Base-by-base conservation (phyloP, 2,113 vertebrate genomes). In the Tragelaphus buxtoni region DNA sequence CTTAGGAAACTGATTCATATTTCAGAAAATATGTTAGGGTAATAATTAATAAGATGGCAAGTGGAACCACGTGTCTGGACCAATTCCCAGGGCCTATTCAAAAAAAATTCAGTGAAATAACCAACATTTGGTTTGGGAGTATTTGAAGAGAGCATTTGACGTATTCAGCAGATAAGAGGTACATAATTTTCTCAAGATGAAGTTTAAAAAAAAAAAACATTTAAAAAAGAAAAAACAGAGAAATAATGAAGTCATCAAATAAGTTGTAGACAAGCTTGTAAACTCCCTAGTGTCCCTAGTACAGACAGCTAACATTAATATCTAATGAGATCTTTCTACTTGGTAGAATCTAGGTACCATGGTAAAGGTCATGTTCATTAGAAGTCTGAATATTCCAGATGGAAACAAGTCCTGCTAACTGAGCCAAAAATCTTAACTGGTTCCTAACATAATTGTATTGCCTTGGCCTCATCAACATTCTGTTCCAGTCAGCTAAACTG, bases 191-290 rank as follows among this genome's bases (percentile, higher is more conserved):
- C 95, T 97, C 45, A 72, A 93, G 82, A 92, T 88, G 81, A 98
- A 95, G 91, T 97, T n/a, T 35, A 14, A 81, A 81, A 93, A 18
- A 77, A 77, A 93, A 20, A n/a, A 94, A 90, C 12, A 95, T 80
- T 94, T 39, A 22, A 72, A 47, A 82, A 94, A 60, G 26, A 30
- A 97, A 98, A 97, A 98, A 90, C 12, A 63, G 32, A 91, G 90
- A 98, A 97, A 96, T 98, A 98, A 97, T 93, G 94, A 98, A 96
- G 79, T 96, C 58, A 91, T 90, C 95, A 98, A 97, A 97, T 97
- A 98, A 94, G 97, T 96, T 98, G 7, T 96, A 94, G 42, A 90
- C 94, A 97, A 97, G 90, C 88, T 0, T 98, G 77, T 95, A 97
- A 98, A 95, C 61, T 96, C 42, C 42, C 56, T 60, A 96, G 26